A percentile compares a stretch with the other conserved stretches of the same genome.
phyloP scores from a whole-genome alignment of 1,140 invertebrate species.

The Lepeophtheirus salmonis region DNA sequence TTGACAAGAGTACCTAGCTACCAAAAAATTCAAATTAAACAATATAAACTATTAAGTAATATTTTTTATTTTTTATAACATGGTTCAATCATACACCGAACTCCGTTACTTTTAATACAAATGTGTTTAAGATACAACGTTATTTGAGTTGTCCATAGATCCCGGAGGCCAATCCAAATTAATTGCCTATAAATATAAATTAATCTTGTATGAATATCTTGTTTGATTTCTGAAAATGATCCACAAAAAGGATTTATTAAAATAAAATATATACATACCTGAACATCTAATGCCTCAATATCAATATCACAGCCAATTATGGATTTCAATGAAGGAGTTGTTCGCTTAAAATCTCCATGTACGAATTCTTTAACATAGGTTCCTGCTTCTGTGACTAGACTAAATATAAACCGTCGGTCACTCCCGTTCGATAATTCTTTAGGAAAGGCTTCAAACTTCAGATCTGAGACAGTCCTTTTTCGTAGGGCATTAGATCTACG shows the following conservation, averaged over 20 bases:
- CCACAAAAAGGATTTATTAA: constrained; percentile 1
- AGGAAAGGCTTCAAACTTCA: constrained; percentile 31
- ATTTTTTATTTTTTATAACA: too few species aligned
- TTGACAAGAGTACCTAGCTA: too few species aligned
- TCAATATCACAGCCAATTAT: constrained; percentile 39
- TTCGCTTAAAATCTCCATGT: constrained; percentile 80
- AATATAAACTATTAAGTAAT: too few species aligned
- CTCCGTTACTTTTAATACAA: too few species aligned
- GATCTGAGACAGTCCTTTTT: constrained; percentile 39
- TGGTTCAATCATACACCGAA: too few species aligned
- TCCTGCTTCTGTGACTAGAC: constrained; percentile 64
- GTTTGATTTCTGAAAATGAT: not conserved
- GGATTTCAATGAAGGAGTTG: constrained; percentile 45
- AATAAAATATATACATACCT: constrained; percentile 28
- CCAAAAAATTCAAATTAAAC: too few species aligned
- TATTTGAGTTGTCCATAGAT: too few species aligned
- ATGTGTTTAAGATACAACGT: too few species aligned
- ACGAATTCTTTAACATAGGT: constrained; percentile 95
- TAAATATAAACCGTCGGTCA: constrained; percentile 32
- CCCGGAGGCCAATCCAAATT: not conserved
- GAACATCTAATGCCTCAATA: constrained; percentile 47
- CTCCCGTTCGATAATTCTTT: not conserved
- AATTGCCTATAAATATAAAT: not conserved
- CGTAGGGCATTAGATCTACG: constrained; percentile 47
- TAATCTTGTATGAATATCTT: not conserved